Evolutionary conservation across 2,888 invertebrate genomes (phyloP), one percentile per base, ranked within the genome.

Genomic region (Fabriciana adippe): DNA sequence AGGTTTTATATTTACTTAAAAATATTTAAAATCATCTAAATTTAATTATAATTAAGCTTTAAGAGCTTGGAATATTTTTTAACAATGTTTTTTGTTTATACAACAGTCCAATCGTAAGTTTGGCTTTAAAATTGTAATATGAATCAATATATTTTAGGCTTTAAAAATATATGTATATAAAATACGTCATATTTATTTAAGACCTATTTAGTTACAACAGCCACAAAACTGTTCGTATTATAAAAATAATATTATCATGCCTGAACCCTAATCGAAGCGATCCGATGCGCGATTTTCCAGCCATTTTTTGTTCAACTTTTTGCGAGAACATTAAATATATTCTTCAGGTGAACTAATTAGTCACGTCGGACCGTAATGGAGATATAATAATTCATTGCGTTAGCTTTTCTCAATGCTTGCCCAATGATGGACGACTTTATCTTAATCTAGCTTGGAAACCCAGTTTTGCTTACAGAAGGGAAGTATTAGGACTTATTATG

Each of bases 351-450:
- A 77, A 82, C 81, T 87, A 84, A 89, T 90, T 89, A 88, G 84
- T 89, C 87, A 89, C 83, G 87, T 88, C 88, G 84, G 79, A 78
- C 64, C 79, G 68, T 78, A 86, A 88, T 86, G 84, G 81, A 83
- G 81, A 81, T 83, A 81, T 82, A 83, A 88, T 87, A 82, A 88
- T 86, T 84, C 81, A 86, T 85, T 55, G 68, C 64, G 68, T 71
- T 67, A 71, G 65, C 69, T 72, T 73, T 71, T 72, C 66, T 71
- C 56, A 65, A 67, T 69, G 71, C 57, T 64, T 70, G 68, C 66
- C 66, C 57, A 65, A 70, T 70, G 68, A 72, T 70, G 48, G 67
- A 70, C 69, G 71, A 68, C 68, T 68, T 64, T 68, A 68, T 70
- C 62, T 41, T 50, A 47, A 59, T 62, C 70, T 68, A 54, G 63